Evolutionary conservation across 2,888 invertebrate genomes (phyloP).

Genomic region (Drosophila helvetica): DNA sequence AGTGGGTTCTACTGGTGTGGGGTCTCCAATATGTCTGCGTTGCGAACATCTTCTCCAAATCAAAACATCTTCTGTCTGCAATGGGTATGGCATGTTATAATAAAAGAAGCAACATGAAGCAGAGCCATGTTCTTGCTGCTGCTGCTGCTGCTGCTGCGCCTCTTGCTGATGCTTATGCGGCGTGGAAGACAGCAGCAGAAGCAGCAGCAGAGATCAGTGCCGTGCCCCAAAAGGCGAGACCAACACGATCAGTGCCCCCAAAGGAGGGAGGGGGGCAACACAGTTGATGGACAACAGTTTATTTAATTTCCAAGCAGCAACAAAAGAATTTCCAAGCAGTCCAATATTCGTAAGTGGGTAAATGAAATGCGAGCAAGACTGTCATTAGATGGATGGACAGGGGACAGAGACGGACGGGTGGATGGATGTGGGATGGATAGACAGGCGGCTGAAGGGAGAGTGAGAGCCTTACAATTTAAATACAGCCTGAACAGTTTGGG

Average conservation of each 20-base stretch:
- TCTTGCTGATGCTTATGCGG: not conserved
- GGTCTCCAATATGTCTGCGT: too few species aligned
- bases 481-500: slow-evolving; percentile 22
- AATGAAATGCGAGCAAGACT: slow-evolving; percentile 10
- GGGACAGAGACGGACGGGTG: not conserved
- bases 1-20: too few species aligned
- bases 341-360: slow-evolving; percentile 9
- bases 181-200: slow-evolving; percentile 33
- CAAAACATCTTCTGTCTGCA: not conserved
- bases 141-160: not conserved
- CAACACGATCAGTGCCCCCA: slow-evolving; percentile 10
- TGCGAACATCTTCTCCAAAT: not conserved
- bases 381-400: not conserved
- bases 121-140: not conserved
- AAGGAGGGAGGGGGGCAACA: slow-evolving; percentile 8
- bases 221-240: slow-evolving; percentile 34
- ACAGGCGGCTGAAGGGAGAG: not conserved
- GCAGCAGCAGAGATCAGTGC: slow-evolving; percentile 26
- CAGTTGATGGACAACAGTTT: slow-evolving; percentile 63
- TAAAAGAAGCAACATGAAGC: slow-evolving; percentile 7
- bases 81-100: not conserved
- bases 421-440: too few species aligned
- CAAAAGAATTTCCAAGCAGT: slow-evolving; percentile 34
- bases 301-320: slow-evolving; percentile 62
- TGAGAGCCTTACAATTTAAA: not conserved